Base-by-base conservation (phyloP, 2,888 invertebrate species). In the Charanyca ferruginea region DNA sequence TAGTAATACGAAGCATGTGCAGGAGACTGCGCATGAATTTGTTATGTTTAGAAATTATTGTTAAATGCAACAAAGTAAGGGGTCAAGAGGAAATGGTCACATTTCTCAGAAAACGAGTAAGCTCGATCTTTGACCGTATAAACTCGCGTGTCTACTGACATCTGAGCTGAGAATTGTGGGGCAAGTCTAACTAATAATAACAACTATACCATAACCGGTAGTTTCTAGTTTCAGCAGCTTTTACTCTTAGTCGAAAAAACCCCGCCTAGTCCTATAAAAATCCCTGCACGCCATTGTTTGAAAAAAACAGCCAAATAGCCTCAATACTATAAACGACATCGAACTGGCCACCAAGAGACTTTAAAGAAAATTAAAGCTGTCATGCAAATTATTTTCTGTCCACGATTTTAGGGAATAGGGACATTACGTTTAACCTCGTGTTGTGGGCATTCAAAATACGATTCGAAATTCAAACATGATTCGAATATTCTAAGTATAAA, bases 1-100 rank as follows among this genome's bases (percentile, higher is more conserved):
- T 74, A 68, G 25, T 68, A 68, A 72, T 53, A 66, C 38, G 61
- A 63, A 22, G 42, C 73, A 73, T 69, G 62, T 67, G 57, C 41
- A 53, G 38, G 1, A 73, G 13, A 45, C 44, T 53, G 55, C 77
- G 58, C 69, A 53, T 59, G 64, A 64, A 62, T 66, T 72, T 59
- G 48, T 49, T 45, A n/a, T 55, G 58, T 61, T 47, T 42, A 58
- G 73, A 42, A 59, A 75, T 66, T 51, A 55, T 75, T 73, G 45
- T 54, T 42, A 7, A 13, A 23, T 38, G 8, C 48, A 18, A 53
- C 49, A 28, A 47, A 45, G 64, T 22, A 32, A 20, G 35, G 13
- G 60, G 25, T 54, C 60, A 61, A 64, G 20, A 22, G 20, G 48
- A n/a, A 67, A n/a, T 57, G 52, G 74, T 47, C 20, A 25, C 0